Conservation (phyloP, 2,888 invertebrate species). For the Drosophila mulleri region DNA sequence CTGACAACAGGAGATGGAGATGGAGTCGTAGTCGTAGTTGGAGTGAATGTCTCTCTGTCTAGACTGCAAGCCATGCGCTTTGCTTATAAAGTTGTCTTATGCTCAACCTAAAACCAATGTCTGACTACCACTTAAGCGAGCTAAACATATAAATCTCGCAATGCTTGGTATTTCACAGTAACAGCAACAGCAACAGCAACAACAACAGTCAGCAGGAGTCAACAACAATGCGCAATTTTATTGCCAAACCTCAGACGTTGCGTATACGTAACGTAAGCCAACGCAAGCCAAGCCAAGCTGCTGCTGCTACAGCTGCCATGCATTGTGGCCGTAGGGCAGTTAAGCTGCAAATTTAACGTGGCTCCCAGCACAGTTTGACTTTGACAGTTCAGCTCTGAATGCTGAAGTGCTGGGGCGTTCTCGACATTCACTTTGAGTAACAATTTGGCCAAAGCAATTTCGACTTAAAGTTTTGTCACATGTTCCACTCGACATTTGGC, state of each 20-base stretch:
- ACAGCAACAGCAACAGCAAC: conserved; percentile 55
- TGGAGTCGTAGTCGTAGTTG: no score
- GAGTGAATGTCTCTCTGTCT: conserved; percentile 36
- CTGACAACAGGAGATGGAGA: no score
- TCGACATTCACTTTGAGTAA: conserved; percentile 58
- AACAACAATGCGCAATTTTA: conserved; percentile 74
- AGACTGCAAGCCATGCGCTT: conserved; percentile 58
- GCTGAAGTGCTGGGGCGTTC: conserved; percentile 23
- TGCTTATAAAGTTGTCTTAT: conserved; percentile 72
- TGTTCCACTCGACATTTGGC: conserved; percentile 35
- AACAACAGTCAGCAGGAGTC: conserved; percentile 45
- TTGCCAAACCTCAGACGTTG: conserved; percentile 77
- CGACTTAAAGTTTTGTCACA: conserved; percentile 59
- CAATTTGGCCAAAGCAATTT: conserved; percentile 54
- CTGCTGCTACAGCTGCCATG: conserved; percentile 55
- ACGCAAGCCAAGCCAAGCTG: not conserved
- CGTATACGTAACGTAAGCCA: conserved; percentile 75
- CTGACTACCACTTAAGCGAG: conserved; percentile 76
- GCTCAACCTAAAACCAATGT: conserved; percentile 71
- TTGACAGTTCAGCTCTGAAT: conserved; percentile 38
- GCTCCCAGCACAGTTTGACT: conserved; percentile 39
- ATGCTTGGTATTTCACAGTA: conserved; percentile 68
- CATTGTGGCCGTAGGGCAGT: conserved; percentile 53
- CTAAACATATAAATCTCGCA: conserved; percentile 78
- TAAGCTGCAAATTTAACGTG: conserved; percentile 27